phyloP scores from a whole-genome alignment of 1,140 invertebrate species.

The Drosophila burlai region DNA sequence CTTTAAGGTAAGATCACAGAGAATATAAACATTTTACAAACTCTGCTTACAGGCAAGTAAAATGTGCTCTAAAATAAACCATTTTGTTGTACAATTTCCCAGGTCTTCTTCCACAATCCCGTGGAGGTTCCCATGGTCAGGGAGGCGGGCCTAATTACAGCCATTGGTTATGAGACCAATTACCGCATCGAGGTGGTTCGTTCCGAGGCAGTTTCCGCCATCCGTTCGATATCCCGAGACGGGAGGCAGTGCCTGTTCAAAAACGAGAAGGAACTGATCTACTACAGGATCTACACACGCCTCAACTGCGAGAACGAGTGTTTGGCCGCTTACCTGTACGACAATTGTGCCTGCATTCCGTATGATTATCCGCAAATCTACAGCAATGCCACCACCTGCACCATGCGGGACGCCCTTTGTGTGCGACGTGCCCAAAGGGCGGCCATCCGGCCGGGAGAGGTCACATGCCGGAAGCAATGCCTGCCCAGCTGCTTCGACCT shows the following conservation, averaged over 20 bases:
- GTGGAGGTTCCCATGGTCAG: constrained; percentile 91
- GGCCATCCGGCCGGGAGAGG: neutral
- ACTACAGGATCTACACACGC: constrained; percentile 85
- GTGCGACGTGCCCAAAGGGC: constrained; percentile 26
- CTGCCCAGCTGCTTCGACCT: constrained; percentile 74
- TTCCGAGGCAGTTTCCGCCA: constrained; percentile 87
- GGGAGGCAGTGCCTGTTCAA: constrained; percentile 91
- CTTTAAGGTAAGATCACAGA: constrained; percentile 88
- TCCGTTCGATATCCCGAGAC: constrained; percentile 87
- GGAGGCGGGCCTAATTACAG: constrained; percentile 89
- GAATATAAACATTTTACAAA: too few relatives aligned
- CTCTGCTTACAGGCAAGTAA: too few relatives aligned
- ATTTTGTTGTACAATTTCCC: neutral
- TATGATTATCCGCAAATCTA: constrained; percentile 88
- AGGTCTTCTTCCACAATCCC: constrained; percentile 89
- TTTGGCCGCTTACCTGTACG: constrained; percentile 88
- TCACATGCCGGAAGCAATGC: constrained; percentile 53
- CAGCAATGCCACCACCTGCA: constrained; percentile 59
- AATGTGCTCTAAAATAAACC: too few relatives aligned
- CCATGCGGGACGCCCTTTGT: constrained; percentile 47
- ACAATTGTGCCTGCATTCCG: constrained; percentile 88
- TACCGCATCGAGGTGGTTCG: constrained; percentile 89
- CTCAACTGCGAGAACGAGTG: constrained; percentile 90
- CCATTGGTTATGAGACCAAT: constrained; percentile 89
- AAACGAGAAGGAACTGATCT: constrained; percentile 88